Base-by-base conservation (phyloP, 2,797 vertebrate genomes). In the Lepilemur ruficaudatus region DNA sequence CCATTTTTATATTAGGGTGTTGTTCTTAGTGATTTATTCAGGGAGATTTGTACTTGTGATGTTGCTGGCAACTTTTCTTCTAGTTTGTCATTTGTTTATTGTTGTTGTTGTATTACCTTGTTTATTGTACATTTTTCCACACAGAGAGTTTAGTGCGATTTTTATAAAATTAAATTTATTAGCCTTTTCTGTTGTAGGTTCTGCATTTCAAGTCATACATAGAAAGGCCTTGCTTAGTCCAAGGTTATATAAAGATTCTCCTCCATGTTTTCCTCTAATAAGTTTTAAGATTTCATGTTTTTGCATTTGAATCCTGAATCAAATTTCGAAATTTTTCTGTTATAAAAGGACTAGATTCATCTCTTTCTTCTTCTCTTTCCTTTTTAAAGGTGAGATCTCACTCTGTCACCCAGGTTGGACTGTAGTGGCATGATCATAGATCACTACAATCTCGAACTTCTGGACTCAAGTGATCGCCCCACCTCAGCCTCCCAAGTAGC, bases 121-220 rank as follows among this genome's bases (percentile, higher is more conserved):
- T 73, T 93, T 88, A 88, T 52, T 82, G 20, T 73, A 72, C 9
- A 43, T 90, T 93, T 78, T 93, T 75, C 48, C 48, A 85, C 41
- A 12, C 3, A 46, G 48, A 93, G 41, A 85, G 12, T 94, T 79
- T 46, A 82, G 25, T 93, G 10, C 79, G 46, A 94, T 72, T 94
- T 97, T 93, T 73, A 91, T 84, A 17, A 70, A 82, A 38, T 59
- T 90, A 96, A 88, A 59, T 80, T 86, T 95, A 63, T 95, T 30
- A 91, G 43, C 23, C 35, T 81, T 81, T 94, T 93, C 15, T 86
- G 75, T 95, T 61, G n/a, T 46, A 35, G 57, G 61, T 94, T 91
- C 43, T 92, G 20, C 10, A 57, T 55, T 73, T 70, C 43, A 78
- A 94, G 63, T 85, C 28, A 82, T 76, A 92, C 22, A 90, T 69